These are phyloP conservation scores for Babylonia areolata DNA, from an alignment of 1,140 invertebrate genomes.

Conservation along the genomic window DNA sequence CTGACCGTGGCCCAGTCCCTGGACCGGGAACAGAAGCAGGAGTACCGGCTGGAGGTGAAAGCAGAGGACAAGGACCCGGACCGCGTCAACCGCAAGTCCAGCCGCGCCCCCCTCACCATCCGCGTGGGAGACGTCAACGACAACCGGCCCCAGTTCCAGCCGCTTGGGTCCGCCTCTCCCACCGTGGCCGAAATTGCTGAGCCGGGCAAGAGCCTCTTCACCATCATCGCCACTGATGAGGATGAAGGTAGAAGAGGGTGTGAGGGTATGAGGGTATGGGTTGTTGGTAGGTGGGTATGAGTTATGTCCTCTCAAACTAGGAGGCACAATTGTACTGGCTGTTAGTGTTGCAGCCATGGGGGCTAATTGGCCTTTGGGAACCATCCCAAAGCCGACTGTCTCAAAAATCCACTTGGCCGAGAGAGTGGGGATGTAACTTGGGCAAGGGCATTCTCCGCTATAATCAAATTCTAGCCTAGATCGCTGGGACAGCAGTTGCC, in stretches of 20 bases:
- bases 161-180: constrained; percentile 35
- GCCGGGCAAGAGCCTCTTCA: constrained; percentile 44
- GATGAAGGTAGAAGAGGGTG: constrained; percentile 41
- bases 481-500: too few relatives aligned
- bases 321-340: too few relatives aligned
- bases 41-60: constrained; percentile 55
- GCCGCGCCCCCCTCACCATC: constrained; percentile 50
- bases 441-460: too few relatives aligned
- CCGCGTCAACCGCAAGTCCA: constrained; percentile 42
- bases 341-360: too few relatives aligned
- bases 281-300: too few relatives aligned
- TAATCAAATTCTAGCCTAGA: too few relatives aligned
- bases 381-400: too few relatives aligned
- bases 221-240: constrained; percentile 50
- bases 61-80: constrained; percentile 55
- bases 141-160: constrained; percentile 57
- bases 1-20: constrained; percentile 52
- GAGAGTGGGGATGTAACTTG: too few relatives aligned
- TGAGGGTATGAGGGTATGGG: too few relatives aligned
- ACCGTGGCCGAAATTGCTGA: constrained; percentile 43
- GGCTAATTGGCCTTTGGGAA: too few relatives aligned
- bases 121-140: constrained; percentile 61
- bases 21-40: constrained; percentile 56
- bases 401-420: too few relatives aligned
- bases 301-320: too few relatives aligned